A percentile compares a stretch with the other conserved stretches of the same genome.
phyloP scores from a whole-genome alignment of 35 echinoderm and acorn worm species.

The Anneissia japonica region DNA sequence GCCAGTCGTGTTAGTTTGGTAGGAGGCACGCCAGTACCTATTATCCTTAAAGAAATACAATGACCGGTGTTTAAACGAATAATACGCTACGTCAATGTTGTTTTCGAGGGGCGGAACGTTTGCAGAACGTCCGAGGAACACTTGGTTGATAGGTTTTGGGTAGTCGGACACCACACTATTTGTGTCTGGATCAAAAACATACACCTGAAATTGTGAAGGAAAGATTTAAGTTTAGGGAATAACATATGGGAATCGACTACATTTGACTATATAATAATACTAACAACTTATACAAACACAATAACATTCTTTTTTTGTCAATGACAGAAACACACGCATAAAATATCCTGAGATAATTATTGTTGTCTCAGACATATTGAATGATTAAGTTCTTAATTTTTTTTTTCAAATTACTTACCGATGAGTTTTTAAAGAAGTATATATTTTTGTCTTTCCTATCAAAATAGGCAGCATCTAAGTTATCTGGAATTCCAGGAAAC shows the following conservation, averaged over 20 bases:
- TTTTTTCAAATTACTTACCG: too few relatives aligned
- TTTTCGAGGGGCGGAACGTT: conserved; percentile 15
- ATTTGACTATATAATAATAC: neutral
- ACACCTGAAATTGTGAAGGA: conserved; percentile 53
- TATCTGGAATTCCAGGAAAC: conserved; percentile 90
- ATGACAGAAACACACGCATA: too few relatives aligned
- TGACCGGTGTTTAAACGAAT: conserved; percentile 51
- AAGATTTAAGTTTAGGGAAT: neutral
- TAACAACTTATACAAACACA: too few relatives aligned
- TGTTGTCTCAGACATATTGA: too few relatives aligned
- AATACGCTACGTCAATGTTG: conserved; percentile 77
- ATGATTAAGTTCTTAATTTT: too few relatives aligned
- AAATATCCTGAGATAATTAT: too few relatives aligned
- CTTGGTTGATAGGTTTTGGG: conserved; percentile 47
- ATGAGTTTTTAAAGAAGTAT: conserved; percentile 83
- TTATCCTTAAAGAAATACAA: conserved; percentile 88
- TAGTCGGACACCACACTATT: conserved; percentile 63
- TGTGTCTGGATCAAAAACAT: conserved; percentile 62
- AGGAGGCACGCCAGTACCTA: conserved; percentile 54
- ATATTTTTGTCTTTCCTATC: conserved; percentile 79
- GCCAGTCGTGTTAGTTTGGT: neutral
- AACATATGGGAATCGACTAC: neutral
- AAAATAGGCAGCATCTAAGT: conserved; percentile 76
- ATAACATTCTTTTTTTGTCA: too few relatives aligned
- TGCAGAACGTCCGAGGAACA: conserved; percentile 21